Conservation (phyloP, 2,797 vertebrate genomes). For the Falco concolor region DNA sequence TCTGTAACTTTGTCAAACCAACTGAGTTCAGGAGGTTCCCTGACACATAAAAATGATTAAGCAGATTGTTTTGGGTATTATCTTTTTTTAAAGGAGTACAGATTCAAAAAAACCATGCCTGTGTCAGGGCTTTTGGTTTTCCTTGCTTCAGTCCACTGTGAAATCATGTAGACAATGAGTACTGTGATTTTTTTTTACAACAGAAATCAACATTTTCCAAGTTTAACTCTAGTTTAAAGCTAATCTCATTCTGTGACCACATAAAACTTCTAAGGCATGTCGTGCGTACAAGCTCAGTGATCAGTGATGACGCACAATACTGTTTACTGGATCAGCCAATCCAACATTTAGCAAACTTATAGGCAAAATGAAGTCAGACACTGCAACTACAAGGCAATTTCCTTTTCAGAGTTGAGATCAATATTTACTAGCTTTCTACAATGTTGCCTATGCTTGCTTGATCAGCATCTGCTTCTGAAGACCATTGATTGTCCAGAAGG, state of each 20-base stretch:
- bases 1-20: neutral
- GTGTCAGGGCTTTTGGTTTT: neutral
- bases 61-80: neutral
- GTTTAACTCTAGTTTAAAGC: neutral
- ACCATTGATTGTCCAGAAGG: slow-evolving; percentile 79
- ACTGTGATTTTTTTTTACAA: neutral
- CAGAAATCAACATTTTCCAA: neutral
- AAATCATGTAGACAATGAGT: neutral
- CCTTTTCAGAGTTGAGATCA: slow-evolving; percentile 76
- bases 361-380: slow-evolving; percentile 21
- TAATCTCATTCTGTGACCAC: neutral
- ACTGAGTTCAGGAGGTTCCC: neutral
- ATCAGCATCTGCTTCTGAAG: slow-evolving; percentile 82
- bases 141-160: neutral
- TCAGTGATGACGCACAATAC: neutral
- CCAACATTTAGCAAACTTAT: neutral
- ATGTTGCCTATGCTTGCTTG: slow-evolving; percentile 74
- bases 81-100: neutral
- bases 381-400: slow-evolving; percentile 67
- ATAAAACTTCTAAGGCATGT: neutral
- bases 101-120: neutral
- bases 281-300: neutral
- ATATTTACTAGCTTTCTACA: slow-evolving; percentile 78
- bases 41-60: neutral
- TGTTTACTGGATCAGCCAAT: neutral